Evolutionary conservation across 1,140 invertebrate genomes (phyloP), one percentile per base, ranked within the genome.

Genomic region (Drosophila bifasciata): DNA sequence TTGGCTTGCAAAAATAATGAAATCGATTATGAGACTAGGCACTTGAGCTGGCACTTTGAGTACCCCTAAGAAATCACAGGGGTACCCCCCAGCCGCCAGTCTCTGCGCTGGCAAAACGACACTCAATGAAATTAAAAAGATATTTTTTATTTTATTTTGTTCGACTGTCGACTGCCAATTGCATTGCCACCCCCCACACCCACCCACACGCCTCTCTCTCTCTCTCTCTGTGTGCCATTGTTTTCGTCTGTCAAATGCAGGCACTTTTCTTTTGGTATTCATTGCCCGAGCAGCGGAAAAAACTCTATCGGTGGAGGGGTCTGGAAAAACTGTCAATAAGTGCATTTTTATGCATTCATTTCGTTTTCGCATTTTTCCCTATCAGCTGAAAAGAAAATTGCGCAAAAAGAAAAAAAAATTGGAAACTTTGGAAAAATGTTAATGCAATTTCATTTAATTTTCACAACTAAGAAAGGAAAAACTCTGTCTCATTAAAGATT

Each of bases 321-420:
- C n/a, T 53, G 75, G 68, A 58, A 71, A 79, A 86, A 86, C 63
- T 81, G 83, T 77, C 69, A 81, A 81, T 88, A 86, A 78, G 76
- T 63, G 77, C 68, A 86, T 74, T 85, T 81, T 77, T 71, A 77
- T 70, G 77, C 77, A 81, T 64, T 80, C 60, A 73, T 64, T 85
- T 66, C 61, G 62, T 60, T 48, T 60, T 48, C 36, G 41, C 53
- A 62, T 58, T 85, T 72, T 52, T 73, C 62, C 62, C 45, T 60
- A 71, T 57, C 58, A 64, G 41, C 45, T 53, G 43, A 36, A 50
- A 45, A 36, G 48, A 45, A 48, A 64, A 64, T 43, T 43, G 4
- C 19, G n/a, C n/a, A n/a, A n/a, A n/a, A n/a, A n/a, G n/a, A n/a
- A n/a, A n/a, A 58, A 48, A 64, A 48, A 52, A 43, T 45, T 13